Evolutionary conservation across 1,140 invertebrate genomes (phyloP).

Genomic region (Branchinecta lynchi): DNA sequence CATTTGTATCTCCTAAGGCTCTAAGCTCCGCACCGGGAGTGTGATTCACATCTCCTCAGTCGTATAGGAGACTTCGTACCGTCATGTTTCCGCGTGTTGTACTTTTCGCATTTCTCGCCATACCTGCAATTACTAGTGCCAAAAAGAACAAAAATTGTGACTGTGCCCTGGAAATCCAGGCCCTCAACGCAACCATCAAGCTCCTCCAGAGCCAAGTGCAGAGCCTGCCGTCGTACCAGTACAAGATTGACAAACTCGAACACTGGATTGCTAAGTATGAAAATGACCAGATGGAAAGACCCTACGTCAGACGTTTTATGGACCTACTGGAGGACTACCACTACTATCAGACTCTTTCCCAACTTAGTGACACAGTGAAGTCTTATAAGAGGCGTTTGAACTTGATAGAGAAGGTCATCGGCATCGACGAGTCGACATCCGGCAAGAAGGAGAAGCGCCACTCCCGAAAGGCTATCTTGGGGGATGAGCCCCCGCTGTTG

Average conservation of each 20-base stretch:
- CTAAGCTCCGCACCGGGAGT: no score
- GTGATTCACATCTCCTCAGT: no score
- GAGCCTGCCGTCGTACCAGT: not conserved
- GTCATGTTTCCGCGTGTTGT: no score
- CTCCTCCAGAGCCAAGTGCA: not conserved
- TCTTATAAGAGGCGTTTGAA: not conserved
- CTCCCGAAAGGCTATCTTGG: not conserved
- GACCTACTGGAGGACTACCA: not conserved
- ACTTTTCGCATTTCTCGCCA: no score
- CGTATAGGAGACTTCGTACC: no score
- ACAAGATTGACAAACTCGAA: not conserved
- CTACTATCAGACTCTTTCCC: not conserved
- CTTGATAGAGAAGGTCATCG: not conserved
- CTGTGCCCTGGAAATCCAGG: not conserved
- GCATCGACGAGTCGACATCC: not conserved
- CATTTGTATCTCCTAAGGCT: no score
- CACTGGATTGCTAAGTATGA: not conserved
- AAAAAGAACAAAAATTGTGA: slow-evolving; percentile 11
- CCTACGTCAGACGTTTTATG: not conserved
- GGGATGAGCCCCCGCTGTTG: not conserved
- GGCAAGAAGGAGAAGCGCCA: not conserved
- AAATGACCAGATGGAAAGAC: slow-evolving; percentile 8
- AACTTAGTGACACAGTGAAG: not conserved
- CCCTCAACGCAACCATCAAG: not conserved
- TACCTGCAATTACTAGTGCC: not conserved